Evolutionary conservation across 1,140 invertebrate species (phyloP), one percentile per base, ranked within the genome.

Genomic region (Drosophila baimaii): DNA sequence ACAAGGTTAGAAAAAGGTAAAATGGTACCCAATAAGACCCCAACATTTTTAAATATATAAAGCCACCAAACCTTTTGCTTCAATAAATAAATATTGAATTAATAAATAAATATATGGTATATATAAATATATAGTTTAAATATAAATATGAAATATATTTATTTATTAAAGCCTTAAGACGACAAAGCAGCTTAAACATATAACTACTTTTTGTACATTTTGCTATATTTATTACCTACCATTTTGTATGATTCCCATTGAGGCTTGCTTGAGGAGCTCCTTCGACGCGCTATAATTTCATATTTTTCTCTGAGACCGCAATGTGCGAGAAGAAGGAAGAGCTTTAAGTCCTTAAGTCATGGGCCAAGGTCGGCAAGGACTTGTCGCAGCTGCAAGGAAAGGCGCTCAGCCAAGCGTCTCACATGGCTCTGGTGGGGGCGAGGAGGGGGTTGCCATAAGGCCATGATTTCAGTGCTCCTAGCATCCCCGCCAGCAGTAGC

Each of bases 311-410:
- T 17, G 31, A 33, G 5, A 33, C 31, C 37, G 29, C 29, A 15
- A 8, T 35, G 13, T 13, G 44, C 9, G 49, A 13, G 7, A 12
- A 13, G 7, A 12, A 13, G 2, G 10, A 25, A 12, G n/a, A 39
- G 31, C 59, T 58, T 54, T 31, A 59, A 41, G 61, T 59, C 54
- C 21, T 59, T 61, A 61, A 23, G 51, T 54, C 51, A 54, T 10
- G 13, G 35, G 6, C 25, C 61, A 63, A 63, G 61, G 61, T 59
- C 55, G 52, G 15, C 51, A 7, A 35, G 51, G 49, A 52, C 52
- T 55, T 29, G 59, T 23, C 29, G n/a, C 58, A 61, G 47, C 58
- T 61, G 55, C 39, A 8, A 12, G 15, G 27, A 21, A 59, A 51
- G 7, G 57, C 57, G 46, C 9, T 27, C 43, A 51, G 43, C 9